phyloP scores from a whole-genome alignment of 1,140 invertebrate genomes.

The Plutomurus gul region DNA sequence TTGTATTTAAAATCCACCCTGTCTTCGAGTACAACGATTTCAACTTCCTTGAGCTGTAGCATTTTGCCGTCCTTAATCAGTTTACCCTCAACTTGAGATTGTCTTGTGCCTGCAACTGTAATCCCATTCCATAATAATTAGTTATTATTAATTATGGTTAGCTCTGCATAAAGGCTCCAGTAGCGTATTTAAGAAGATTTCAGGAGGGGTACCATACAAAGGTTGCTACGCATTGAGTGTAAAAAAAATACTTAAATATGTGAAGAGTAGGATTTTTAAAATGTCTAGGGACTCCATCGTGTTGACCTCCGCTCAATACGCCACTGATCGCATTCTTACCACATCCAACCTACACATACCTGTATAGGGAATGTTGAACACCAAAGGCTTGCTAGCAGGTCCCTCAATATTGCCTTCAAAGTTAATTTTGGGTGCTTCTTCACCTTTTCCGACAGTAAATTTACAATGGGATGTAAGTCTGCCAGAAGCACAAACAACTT shows the following conservation, averaged over 20 bases:
- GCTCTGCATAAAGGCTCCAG: too few species aligned
- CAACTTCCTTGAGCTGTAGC: conserved; percentile 82
- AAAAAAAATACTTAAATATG: too few species aligned
- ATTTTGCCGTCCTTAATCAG: conserved; percentile 85
- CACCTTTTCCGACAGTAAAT: conserved; percentile 80
- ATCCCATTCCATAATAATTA: too few species aligned
- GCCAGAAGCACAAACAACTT: conserved; percentile 82
- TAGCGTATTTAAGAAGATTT: too few species aligned
- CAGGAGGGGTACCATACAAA: too few species aligned
- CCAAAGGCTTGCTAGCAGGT: conserved; percentile 75
- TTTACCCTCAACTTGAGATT: conserved; percentile 84
- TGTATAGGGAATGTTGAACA: conserved; percentile 88
- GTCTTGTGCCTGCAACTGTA: conserved; percentile 81
- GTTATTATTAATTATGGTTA: conserved; percentile 2
- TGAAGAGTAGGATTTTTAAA: too few species aligned
- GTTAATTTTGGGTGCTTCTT: conserved; percentile 78
- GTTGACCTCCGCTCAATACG: too few species aligned
- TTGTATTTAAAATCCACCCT: conserved; percentile 88
- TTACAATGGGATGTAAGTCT: conserved; percentile 78
- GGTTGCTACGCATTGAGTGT: too few species aligned
- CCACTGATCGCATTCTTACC: too few species aligned
- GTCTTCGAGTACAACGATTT: conserved; percentile 84
- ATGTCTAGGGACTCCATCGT: background rate
- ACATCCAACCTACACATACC: conserved; percentile 66
- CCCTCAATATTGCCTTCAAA: conserved; percentile 80